These are phyloP conservation scores for Cichlasoma orientale DNA, from an alignment of 2,797 vertebrate genomes.

Conservation along the genomic window DNA sequence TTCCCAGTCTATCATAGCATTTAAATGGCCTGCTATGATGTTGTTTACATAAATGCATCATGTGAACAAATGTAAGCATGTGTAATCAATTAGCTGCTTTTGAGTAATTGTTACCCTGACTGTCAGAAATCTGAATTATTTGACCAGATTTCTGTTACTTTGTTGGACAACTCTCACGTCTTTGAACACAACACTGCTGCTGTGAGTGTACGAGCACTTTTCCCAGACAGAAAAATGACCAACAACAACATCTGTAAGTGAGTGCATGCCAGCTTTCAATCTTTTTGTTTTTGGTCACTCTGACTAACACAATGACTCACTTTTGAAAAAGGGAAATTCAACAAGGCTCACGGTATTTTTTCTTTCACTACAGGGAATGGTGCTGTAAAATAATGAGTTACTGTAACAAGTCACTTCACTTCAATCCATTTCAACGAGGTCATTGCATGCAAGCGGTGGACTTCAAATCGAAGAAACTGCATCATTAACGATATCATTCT, in stretches of 20 bases:
- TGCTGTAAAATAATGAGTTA: constrained; percentile 29
- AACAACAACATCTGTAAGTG: not conserved
- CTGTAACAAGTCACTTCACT: constrained; percentile 17
- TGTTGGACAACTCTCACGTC: not conserved
- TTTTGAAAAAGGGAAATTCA: constrained; percentile 30
- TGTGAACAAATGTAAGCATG: not conserved
- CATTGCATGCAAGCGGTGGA: not conserved
- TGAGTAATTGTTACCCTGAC: not conserved
- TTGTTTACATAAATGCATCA: not conserved
- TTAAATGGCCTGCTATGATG: not conserved
- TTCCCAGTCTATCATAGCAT: not conserved
- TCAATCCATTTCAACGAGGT: constrained; percentile 7
- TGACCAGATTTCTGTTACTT: not conserved
- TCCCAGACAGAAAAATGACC: constrained; percentile 1
- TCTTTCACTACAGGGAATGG: constrained; percentile 24
- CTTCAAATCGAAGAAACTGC: constrained; percentile 15
- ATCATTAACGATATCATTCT: not conserved
- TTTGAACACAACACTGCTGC: not conserved
- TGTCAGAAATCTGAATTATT: not conserved
- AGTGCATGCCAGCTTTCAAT: constrained; percentile 20
- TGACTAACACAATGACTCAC: constrained; percentile 53
- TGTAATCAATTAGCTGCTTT: not conserved
- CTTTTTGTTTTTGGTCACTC: constrained; percentile 43
- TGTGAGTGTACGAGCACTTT: not conserved
- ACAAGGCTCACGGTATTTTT: constrained; percentile 32